Evolutionary conservation across 2,113 vertebrate species (phyloP).

Genomic region (Oncorhynchus tshawytscha): DNA sequence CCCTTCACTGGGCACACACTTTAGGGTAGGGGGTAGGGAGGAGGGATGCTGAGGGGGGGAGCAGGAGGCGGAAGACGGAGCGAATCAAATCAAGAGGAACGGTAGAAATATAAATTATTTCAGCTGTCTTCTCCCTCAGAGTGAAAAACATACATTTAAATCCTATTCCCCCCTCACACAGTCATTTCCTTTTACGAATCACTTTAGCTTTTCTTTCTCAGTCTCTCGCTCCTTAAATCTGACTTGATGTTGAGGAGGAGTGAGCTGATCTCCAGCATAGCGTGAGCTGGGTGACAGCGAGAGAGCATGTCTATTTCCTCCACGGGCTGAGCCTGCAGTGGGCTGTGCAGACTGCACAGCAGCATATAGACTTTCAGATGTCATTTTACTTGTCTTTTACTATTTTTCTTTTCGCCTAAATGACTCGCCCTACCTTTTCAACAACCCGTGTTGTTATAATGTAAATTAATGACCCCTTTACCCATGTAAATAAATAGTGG

Average conservation of each 20-base stretch:
- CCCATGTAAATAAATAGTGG: no score
- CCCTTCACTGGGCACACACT: slow-evolving; percentile 72
- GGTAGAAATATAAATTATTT: slow-evolving; percentile 30
- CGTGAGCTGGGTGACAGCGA: slow-evolving; percentile 51
- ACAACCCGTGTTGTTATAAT: no score
- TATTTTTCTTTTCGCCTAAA: background rate
- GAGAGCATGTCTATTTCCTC: slow-evolving; percentile 12
- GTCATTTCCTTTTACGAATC: slow-evolving; percentile 37
- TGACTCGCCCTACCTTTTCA: background rate
- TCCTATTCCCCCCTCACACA: background rate
- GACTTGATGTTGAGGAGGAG: slow-evolving; percentile 57
- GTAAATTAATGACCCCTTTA: no score
- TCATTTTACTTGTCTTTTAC: background rate
- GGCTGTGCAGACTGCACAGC: background rate
- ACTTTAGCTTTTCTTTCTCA: slow-evolving; percentile 35
- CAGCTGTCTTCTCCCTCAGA: slow-evolving; percentile 31
- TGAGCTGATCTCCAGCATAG: slow-evolving; percentile 9
- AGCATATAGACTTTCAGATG: background rate
- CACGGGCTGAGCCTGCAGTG: slow-evolving; percentile 18
- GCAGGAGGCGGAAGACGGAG: slow-evolving; percentile 26
- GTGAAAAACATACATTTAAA: background rate
- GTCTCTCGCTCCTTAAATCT: slow-evolving; percentile 45
- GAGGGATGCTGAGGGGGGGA: background rate
- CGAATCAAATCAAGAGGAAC: slow-evolving; percentile 38
- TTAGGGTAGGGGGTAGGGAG: slow-evolving; percentile 42